Base-by-base conservation (phyloP, 2,888 invertebrate species). In the Eurytoma californica region DNA sequence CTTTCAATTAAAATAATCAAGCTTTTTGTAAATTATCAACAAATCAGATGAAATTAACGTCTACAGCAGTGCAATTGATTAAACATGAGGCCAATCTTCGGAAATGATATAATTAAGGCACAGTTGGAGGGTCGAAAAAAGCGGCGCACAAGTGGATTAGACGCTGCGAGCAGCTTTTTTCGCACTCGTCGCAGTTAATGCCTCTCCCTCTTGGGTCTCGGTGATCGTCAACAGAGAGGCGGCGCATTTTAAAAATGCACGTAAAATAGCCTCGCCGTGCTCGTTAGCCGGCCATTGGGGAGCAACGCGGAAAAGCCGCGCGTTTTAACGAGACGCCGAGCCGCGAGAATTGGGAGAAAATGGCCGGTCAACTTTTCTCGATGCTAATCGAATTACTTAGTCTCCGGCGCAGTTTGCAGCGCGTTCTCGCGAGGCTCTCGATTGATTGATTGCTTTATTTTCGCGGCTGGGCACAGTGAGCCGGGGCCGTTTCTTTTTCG, bases 381-480 rank as follows among this genome's bases (percentile, higher is more conserved):
- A 75, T 75, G 79, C 74, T 79, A 79, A 79, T 74, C 74, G 66
- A 75, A 79, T 79, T 79, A 79, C 70, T 79, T 55, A 66, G 73
- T 70, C 72, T 68, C 67, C 72, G 9, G 39, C 39, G 9, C 9
- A 39, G 39, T 9, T 39, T 39, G 9, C 39, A 39, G 57, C 72
- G 61, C 20, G 61, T 51, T 58, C 66, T 58, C 53, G 53, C 16
- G 55, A 55, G 30, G 55, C 53, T 60, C 72, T n/a, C 65, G 5
- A 55, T 66, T 74, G 79, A 79, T 79, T 66, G 79, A 79, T 79
- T 65, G 65, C 74, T 79, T 74, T 74, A 79, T 79, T 79, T 79
- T 70, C 51, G 57, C 68, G 57, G 39, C 9, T 39, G 39, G 39
- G 39, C 39, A 39, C 39, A 39, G 39, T 39, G 39, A 39, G 72